These are phyloP conservation scores for Calonectris borealis DNA, from an alignment of 2,113 vertebrate species.

Conservation along the genomic window DNA sequence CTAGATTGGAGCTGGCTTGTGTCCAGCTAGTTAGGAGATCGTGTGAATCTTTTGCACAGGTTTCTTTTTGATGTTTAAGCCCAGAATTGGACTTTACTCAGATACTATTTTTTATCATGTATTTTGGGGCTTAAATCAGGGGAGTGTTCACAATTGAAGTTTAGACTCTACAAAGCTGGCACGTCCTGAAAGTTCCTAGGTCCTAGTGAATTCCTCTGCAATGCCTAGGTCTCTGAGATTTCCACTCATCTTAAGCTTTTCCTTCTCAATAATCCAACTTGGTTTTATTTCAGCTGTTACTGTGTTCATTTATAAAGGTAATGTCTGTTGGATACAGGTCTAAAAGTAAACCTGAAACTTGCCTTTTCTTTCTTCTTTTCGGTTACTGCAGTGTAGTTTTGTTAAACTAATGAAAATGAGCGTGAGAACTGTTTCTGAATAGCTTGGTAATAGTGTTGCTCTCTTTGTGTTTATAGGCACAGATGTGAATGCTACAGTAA, in stretches of 20 bases:
- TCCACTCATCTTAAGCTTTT: neutral
- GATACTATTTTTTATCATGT: neutral
- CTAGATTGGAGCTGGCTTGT: neutral
- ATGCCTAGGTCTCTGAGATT: too few relatives aligned
- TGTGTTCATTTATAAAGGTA: neutral
- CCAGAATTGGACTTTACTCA: neutral
- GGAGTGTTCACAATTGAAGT: neutral
- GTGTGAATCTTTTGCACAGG: neutral
- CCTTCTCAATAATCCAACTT: neutral
- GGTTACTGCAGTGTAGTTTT: neutral
- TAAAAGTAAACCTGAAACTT: neutral
- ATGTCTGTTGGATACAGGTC: neutral
- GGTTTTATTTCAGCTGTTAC: neutral
- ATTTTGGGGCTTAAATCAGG: neutral
- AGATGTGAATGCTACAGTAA: slow-evolving; percentile 89
- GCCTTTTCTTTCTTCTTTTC: neutral
- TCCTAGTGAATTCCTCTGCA: neutral
- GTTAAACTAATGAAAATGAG: neutral
- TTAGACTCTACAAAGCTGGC: neutral
- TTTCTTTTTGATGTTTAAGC: neutral
- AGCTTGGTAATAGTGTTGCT: neutral
- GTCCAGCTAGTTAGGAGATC: neutral
- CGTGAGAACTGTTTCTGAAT: neutral
- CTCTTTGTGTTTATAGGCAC: slow-evolving; percentile 73
- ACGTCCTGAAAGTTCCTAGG: neutral